Percentiles rank a stretch among this genome's conserved stretches.
Conservation (phyloP, 2,888 invertebrate species). For the Frankliniella fusca region DNA sequence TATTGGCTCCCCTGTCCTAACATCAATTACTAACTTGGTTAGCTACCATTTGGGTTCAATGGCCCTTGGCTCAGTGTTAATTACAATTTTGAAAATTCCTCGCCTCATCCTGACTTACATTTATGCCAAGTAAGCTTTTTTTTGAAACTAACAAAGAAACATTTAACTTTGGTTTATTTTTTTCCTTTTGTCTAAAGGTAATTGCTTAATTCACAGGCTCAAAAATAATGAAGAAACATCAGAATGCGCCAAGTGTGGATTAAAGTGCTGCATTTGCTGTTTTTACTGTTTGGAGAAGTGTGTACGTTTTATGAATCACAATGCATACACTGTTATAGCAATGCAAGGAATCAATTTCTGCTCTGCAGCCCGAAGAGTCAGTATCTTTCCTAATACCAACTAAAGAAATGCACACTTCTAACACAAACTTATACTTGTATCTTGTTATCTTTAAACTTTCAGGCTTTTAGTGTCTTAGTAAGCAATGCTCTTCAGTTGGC, state of each 20-base stretch:
- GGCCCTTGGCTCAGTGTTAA: constrained; percentile 89
- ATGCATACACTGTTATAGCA: constrained; percentile 90
- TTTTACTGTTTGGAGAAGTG: constrained; percentile 88
- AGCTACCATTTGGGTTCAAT: constrained; percentile 93
- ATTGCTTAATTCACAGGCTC: constrained; percentile 51
- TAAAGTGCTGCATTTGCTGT: constrained; percentile 82
- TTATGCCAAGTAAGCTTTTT: constrained; percentile 73
- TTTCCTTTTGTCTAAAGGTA: neutral
- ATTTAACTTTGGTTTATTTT: neutral
- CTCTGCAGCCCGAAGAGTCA: constrained; percentile 80
- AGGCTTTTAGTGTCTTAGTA: constrained; percentile 83
- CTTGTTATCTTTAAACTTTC: constrained; percentile 34
- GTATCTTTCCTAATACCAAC: constrained; percentile 15
- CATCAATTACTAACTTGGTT: constrained; percentile 68
- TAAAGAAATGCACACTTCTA: neutral
- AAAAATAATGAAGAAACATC: constrained; percentile 66
- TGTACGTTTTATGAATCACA: constrained; percentile 86
- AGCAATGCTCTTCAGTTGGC: constrained; percentile 82
- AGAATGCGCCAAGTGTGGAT: constrained; percentile 61
- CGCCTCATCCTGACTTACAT: constrained; percentile 81
- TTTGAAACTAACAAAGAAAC: neutral
- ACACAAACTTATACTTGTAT: constrained; percentile 30
- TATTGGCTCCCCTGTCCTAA: constrained; percentile 61
- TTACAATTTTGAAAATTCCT: constrained; percentile 89
- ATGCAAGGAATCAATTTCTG: constrained; percentile 89